Evolutionary conservation across 1,140 invertebrate species (phyloP), one percentile per base, ranked within the genome.

Genomic region (Drosophila azteca): DNA sequence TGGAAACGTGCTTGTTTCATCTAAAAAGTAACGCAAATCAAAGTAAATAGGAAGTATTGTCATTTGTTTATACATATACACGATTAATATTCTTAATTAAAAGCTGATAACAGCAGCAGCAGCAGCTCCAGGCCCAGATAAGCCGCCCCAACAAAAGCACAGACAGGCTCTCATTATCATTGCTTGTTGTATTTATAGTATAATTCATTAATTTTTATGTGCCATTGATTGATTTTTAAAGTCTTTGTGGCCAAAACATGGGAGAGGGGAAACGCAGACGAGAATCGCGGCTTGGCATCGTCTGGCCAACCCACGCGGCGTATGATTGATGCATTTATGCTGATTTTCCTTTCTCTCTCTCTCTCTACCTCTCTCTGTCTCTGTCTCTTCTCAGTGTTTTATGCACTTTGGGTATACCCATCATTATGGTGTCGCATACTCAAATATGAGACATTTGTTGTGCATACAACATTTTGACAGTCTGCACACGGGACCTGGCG

Each of bases 181-280:
- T 31, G 8, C 7, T 31, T 3, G 72, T 51, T 76, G 73, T 61
- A 26, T 61, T 68, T 13, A 39, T 39, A 39, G 35, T 39, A 39
- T 39, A 39, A 81, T 85, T 85, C 69, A 87, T 85, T 82, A 82
- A 77, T 88, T 87, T 39, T 87, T 67, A 81, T 81, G 74, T 67
- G 82, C 81, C 78, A 78, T 87, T 87, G 82, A 87, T 87, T 87
- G 82, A 87, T 87, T 87, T 87, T 87, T 87, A 88, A 87, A 88
- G 85, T 77, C 82, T 78, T 79, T 80, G 74, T 15, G 69, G 64
- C 22, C 20, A 55, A 65, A 31, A 39, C 26, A 6, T 3, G 11
- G 50, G 31, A 22, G 11, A n/a, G 6, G 22, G 22, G 39, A 29
- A 8, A 5, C 3, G 35, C 3, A 13, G 35, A 39, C 8, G 17